Evolutionary conservation across 2,113 vertebrate genomes (phyloP).

Genomic region (Cynoglossus semilaevis): DNA sequence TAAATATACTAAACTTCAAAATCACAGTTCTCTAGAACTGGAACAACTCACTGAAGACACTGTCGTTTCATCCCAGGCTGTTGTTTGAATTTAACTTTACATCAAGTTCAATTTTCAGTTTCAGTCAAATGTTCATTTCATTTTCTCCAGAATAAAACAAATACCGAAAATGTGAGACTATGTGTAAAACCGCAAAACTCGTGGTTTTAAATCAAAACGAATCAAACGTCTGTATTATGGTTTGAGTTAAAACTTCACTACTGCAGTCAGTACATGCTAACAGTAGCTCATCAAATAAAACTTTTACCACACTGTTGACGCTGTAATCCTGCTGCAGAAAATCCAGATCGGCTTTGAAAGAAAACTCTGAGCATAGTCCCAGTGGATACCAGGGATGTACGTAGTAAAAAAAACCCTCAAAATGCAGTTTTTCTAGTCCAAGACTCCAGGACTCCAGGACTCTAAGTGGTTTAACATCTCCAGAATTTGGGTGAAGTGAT

Average conservation of each 20-base stretch:
- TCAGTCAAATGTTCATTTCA: no score
- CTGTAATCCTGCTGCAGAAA: slow-evolving; percentile 11
- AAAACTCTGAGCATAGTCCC: slow-evolving; percentile 7
- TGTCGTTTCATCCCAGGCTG: no score
- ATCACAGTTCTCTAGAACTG: no score
- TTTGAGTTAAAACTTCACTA: neutral
- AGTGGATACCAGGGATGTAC: neutral
- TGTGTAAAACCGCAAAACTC: no score
- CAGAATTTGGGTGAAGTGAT: neutral
- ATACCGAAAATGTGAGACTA: no score
- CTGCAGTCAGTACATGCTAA: neutral
- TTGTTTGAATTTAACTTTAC: no score
- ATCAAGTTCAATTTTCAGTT: no score
- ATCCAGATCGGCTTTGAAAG: slow-evolving; percentile 10
- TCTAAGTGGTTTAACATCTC: slow-evolving; percentile 11
- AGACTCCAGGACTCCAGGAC: slow-evolving; percentile 15
- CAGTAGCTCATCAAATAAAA: neutral
- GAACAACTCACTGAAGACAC: no score
- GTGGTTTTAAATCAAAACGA: no score
- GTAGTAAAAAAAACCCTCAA: slow-evolving; percentile 3
- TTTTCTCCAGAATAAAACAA: no score
- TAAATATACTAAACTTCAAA: no score
- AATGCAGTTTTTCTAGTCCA: slow-evolving; percentile 11
- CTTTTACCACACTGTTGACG: slow-evolving; percentile 34
- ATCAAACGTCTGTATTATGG: no score